Base-by-base conservation (phyloP, 1,140 invertebrate genomes). In the Arctopsyche grandis region DNA sequence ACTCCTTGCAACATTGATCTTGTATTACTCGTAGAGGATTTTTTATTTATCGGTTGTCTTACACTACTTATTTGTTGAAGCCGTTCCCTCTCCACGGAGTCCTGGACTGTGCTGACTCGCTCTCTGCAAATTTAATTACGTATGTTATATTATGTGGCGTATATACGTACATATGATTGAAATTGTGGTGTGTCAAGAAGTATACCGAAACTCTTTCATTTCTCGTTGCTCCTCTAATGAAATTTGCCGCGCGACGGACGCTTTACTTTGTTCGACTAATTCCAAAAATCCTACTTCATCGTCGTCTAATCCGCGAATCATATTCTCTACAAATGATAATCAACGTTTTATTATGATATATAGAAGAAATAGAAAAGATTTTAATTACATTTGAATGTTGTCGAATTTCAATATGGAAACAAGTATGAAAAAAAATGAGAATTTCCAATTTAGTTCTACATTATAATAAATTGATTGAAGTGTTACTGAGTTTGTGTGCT, bases 271-370 rank as follows among this genome's bases (percentile, higher is more conserved):
- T 87, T 97, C 95, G 9, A 98, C 95, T 63, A 95, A 89, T 83
- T 98, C 95, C 9, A 99, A 87, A 87, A 98, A 99, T 81, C 96
- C 93, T 0, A 97, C 93, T 90, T 99, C 97, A 87, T 99, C 97
- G 85, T 97, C 96, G 87, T 98, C 97, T 1, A 99, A 87, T 9
- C 96, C 96, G 87, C 96, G 94, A 78, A 99, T 97, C 90, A 98
- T 94, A 88, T 98, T 97, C 88, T 98, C 96, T 96, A 84, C 16
- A 90, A 88, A 81, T 58, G 79, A 43, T 29, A 71, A 71, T 38
- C 38, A 12, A 44, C 12, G 24, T 24, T 46, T 46, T 24, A 46
- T 38, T 38, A 43, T n/a, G n/a, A n/a, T n/a, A n/a, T n/a, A n/a
- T n/a, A n/a, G n/a, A n/a, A n/a, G n/a, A n/a, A n/a, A n/a, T n/a